Evolutionary conservation across 2,888 invertebrate genomes (phyloP).

Genomic region (Meghimatium bilineatum): DNA sequence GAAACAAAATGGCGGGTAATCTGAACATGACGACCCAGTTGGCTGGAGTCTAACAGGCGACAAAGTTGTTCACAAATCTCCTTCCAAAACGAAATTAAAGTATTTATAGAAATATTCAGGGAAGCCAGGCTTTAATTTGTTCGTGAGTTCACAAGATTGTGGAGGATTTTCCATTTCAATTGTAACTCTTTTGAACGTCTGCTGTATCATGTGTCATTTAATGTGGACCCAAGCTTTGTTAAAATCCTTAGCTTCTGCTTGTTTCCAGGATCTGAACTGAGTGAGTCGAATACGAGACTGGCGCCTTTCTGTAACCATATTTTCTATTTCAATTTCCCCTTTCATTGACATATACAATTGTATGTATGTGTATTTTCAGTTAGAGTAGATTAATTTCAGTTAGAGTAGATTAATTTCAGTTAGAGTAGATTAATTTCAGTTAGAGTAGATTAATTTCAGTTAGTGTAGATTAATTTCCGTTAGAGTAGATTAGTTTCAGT

Average conservation of each 20-base stretch:
- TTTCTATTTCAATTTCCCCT: background rate
- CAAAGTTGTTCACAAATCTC: background rate
- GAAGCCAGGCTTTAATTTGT: background rate
- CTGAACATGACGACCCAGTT: background rate
- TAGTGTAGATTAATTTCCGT: too few relatives aligned
- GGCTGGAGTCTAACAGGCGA: background rate
- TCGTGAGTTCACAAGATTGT: constrained; percentile 13
- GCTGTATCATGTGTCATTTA: constrained; percentile 7
- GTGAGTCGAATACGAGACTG: background rate
- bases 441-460: too few relatives aligned
- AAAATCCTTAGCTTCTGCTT: background rate
- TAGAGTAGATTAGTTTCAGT: too few relatives aligned
- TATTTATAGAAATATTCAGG: background rate
- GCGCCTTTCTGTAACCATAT: background rate
- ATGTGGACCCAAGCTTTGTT: background rate
- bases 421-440: too few relatives aligned
- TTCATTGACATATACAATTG: background rate
- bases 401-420: too few relatives aligned
- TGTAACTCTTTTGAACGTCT: background rate
- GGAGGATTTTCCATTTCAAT: background rate
- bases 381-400: too few relatives aligned
- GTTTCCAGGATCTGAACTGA: background rate
- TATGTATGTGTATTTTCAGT: too few relatives aligned
- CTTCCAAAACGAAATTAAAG: background rate
- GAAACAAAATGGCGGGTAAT: background rate